These are phyloP conservation scores for Calephelis perditalis DNA, from an alignment of 2,888 invertebrate genomes.

Conservation along the genomic window DNA sequence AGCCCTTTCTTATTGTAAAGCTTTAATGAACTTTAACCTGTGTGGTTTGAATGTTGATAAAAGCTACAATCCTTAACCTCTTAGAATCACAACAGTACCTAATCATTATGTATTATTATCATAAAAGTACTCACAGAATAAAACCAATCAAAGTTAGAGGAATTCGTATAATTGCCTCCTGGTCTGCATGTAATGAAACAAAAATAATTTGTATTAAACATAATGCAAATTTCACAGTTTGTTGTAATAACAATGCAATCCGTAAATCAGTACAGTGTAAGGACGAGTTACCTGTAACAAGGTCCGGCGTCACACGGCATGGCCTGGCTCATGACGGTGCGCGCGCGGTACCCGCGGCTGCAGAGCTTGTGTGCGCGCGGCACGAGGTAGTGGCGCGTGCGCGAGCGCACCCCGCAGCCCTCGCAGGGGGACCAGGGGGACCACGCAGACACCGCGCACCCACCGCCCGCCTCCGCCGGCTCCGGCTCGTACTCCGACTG, in stretches of 20 bases:
- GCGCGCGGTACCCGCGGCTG: slow-evolving; percentile 60
- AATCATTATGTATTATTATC: not conserved
- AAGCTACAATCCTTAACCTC: too few species aligned
- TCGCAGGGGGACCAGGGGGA: slow-evolving; percentile 86
- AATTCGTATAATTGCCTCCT: slow-evolving; percentile 43
- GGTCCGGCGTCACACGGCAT: slow-evolving; percentile 65
- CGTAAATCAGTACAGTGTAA: not conserved
- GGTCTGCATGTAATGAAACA: slow-evolving; percentile 45
- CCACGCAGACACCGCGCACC: slow-evolving; percentile 86
- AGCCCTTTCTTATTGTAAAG: too few species aligned
- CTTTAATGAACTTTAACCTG: too few species aligned
- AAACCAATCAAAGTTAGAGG: slow-evolving; percentile 63
- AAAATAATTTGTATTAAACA: not conserved
- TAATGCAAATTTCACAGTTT: not conserved
- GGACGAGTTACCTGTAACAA: slow-evolving; percentile 46
- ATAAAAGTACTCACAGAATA: slow-evolving; percentile 48
- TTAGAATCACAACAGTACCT: too few species aligned
- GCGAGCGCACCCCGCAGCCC: slow-evolving; percentile 84
- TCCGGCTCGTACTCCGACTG: slow-evolving; percentile 69
- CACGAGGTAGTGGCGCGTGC: slow-evolving; percentile 82
- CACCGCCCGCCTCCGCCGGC: slow-evolving; percentile 53
- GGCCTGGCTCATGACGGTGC: slow-evolving; percentile 61
- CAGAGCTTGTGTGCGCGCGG: slow-evolving; percentile 82
- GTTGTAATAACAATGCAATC: too few species aligned
- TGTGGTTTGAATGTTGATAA: too few species aligned